Base-by-base conservation (phyloP, 2,888 invertebrate species). In the Volucella bombylans region DNA sequence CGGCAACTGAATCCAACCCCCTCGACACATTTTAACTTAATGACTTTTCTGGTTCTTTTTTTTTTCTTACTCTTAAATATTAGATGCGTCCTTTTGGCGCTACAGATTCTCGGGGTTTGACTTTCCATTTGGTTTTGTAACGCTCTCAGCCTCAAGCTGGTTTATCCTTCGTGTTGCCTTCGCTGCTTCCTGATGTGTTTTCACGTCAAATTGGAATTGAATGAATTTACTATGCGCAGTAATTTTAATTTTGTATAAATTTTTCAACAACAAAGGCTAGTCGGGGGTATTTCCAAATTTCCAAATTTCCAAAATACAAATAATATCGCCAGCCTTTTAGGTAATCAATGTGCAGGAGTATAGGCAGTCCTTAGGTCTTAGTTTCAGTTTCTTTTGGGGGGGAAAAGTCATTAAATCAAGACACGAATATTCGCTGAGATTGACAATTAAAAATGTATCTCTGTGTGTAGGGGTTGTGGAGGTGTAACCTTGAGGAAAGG, bases 21-120 rank as follows among this genome's bases (percentile, higher is more conserved):
- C 54, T 77, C 65, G 80, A 67, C 65, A 69, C 80, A 83, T 83
- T 83, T 83, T 83, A 83, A 83, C 80, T 83, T 80, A 83, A 83
- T 83, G 83, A 83, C 83, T 83, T 83, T 80, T 74, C 80, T 47
- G 82, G 45, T 69, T 47, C 43, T 45, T 64, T 55, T 55, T 45
- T 23, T 12, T 10, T 76, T 77, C 81, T 76, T 72, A 81, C 76
- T 81, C 72, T 45, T 81, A 85, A 85, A 85, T 85, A 85, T 81
- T 85, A 76, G 81, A 85, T 85, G 85, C 45, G 64, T 61, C 81
- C 71, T 47, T 72, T 61, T 38, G 64, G 76, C n/a, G n/a, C 69
- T 18, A 62, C 49, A 18, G 12, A 41, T 14, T 11, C 8, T 45
- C 61, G 23, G 41, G 61, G 47, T 43, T 14, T 11, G 31, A 31